Percentiles rank a stretch among this genome's conserved stretches.
Conservation (phyloP, 2,113 vertebrate genomes). For the Todiramphus saurophagus region DNA sequence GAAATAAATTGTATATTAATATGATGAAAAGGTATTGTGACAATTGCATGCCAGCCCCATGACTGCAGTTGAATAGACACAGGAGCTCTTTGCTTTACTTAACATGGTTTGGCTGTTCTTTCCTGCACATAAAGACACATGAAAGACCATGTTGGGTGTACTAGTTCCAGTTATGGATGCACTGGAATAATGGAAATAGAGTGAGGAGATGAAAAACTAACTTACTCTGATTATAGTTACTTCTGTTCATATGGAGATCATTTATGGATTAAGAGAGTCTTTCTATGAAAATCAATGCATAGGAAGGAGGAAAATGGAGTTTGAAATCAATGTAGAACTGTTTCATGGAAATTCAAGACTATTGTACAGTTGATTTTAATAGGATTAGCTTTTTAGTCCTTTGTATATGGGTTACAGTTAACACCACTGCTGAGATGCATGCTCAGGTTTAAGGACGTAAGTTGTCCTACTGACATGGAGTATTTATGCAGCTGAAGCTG, state of each 20-base stretch:
- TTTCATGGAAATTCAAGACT: background rate
- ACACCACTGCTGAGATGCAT: background rate
- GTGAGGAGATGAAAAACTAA: background rate
- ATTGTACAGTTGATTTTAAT: background rate
- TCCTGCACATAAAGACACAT: background rate
- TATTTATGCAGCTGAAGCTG: background rate
- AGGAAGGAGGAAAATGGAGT: background rate
- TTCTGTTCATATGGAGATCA: background rate
- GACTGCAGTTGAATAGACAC: background rate
- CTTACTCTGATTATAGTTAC: background rate
- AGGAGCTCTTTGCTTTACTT: background rate
- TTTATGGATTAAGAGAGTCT: background rate
- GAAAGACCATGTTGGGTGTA: background rate
- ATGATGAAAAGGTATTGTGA: background rate
- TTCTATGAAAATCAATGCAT: background rate
- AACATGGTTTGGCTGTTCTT: background rate
- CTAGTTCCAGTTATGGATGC: background rate
- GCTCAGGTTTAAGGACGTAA: background rate
- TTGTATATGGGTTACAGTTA: background rate
- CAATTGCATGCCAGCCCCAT: background rate
- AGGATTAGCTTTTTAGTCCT: background rate
- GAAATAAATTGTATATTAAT: background rate
- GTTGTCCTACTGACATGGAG: background rate
- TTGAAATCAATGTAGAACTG: background rate
- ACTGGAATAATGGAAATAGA: background rate